These are phyloP conservation scores for Orchesellides sinensis DNA, from an alignment of 2,888 invertebrate species.

Conservation along the genomic window DNA sequence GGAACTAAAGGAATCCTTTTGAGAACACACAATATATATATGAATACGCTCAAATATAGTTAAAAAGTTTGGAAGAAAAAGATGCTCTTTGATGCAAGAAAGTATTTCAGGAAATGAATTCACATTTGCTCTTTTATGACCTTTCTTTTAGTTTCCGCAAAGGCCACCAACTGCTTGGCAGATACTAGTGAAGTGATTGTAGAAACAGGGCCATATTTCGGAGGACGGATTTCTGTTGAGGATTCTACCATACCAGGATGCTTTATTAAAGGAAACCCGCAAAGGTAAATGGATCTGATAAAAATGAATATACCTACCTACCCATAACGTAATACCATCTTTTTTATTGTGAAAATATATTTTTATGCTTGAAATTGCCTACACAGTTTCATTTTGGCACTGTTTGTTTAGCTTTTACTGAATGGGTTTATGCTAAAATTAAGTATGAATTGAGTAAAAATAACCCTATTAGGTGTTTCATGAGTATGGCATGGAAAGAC, in stretches of 20 bases:
- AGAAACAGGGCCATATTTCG: constrained; percentile 88
- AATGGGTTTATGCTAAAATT: no score
- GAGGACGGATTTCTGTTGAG: constrained; percentile 87
- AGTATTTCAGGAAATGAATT: background rate
- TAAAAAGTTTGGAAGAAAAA: background rate
- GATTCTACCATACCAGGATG: constrained; percentile 81
- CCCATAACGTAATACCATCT: no score
- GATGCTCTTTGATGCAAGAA: background rate
- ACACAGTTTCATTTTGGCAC: no score
- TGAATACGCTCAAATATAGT: background rate
- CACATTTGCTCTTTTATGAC: constrained; percentile 12
- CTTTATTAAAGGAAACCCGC: constrained; percentile 85
- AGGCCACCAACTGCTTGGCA: constrained; percentile 87
- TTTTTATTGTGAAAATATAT: no score
- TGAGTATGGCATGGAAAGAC: no score
- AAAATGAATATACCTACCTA: no score
- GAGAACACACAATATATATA: background rate
- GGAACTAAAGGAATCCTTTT: no score
- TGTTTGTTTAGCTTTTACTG: no score
- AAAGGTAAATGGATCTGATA: constrained; percentile 75
- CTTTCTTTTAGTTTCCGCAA: constrained; percentile 84
- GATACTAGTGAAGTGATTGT: constrained; percentile 90
- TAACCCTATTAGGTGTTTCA: no score
- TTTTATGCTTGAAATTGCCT: no score
- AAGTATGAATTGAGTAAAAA: no score